phyloP scores from a whole-genome alignment of 2,113 vertebrate species.

The Craseonycteris thonglongyai region DNA sequence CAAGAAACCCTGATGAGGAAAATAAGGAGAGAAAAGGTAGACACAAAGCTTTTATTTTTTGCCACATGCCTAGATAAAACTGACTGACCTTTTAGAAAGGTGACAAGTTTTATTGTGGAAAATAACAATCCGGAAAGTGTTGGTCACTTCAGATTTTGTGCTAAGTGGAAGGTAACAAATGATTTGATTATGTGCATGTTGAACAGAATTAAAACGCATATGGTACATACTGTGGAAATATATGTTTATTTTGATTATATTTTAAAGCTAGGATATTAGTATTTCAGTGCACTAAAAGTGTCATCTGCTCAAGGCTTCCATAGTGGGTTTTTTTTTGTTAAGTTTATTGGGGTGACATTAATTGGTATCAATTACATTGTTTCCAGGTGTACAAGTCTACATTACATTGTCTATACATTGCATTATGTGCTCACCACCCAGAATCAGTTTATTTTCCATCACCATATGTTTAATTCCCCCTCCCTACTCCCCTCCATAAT shows the following conservation, averaged over 20 bases:
- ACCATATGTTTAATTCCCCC: no score
- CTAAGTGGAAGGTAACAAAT: neutral
- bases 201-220: neutral
- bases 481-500: no score
- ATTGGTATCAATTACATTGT: no score
- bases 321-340: no score
- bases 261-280: neutral
- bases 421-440: no score
- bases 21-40: neutral
- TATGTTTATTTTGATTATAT: neutral
- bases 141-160: neutral
- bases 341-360: no score
- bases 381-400: no score
- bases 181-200: neutral
- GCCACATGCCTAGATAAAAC: neutral
- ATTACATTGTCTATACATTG: no score
- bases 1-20: neutral
- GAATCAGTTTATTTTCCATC: no score
- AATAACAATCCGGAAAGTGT: neutral
- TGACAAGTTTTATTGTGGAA: neutral
- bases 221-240: rapidly evolving
- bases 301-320: neutral
- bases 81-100: neutral
- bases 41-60: neutral
- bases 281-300: neutral